Conservation (phyloP, 2,797 vertebrate species). For the Xerus rutilus region DNA sequence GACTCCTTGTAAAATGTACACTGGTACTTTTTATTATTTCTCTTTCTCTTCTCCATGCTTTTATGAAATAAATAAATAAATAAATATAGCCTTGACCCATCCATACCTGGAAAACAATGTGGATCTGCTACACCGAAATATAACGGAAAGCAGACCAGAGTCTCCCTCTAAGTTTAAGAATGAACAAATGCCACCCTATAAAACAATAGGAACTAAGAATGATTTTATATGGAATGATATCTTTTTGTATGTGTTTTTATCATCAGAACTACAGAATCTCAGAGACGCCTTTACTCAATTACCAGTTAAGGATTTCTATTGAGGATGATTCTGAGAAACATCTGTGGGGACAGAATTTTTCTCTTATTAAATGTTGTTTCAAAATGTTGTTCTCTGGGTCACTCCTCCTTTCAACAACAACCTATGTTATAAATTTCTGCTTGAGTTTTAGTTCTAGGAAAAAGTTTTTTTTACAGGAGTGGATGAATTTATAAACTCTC, state of each 20-base stretch:
- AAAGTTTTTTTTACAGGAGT: not conserved
- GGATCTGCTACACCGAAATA: not conserved
- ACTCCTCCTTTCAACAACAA: not conserved
- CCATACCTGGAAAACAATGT: not conserved
- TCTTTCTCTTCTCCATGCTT: not conserved
- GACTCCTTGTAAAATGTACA: not conserved
- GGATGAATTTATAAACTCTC: not conserved
- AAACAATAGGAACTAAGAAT: not conserved
- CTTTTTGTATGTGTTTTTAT: not conserved
- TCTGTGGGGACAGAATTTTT: slow-evolving; percentile 1
- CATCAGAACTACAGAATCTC: not conserved
- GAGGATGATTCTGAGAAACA: not conserved
- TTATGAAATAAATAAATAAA: not conserved
- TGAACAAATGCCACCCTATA: not conserved
- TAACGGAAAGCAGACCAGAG: not conserved
- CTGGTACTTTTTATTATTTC: not conserved
- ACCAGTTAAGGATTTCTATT: not conserved
- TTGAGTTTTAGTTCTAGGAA: slow-evolving; percentile 23
- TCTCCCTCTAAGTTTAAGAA: not conserved
- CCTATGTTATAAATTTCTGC: not conserved
- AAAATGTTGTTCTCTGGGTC: not conserved
- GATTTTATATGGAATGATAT: not conserved
- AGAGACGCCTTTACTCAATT: not conserved
- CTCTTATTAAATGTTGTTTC: not conserved
- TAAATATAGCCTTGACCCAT: not conserved